Conservation (phyloP, 1,140 invertebrate genomes). For the Leptopilina boulardi region DNA sequence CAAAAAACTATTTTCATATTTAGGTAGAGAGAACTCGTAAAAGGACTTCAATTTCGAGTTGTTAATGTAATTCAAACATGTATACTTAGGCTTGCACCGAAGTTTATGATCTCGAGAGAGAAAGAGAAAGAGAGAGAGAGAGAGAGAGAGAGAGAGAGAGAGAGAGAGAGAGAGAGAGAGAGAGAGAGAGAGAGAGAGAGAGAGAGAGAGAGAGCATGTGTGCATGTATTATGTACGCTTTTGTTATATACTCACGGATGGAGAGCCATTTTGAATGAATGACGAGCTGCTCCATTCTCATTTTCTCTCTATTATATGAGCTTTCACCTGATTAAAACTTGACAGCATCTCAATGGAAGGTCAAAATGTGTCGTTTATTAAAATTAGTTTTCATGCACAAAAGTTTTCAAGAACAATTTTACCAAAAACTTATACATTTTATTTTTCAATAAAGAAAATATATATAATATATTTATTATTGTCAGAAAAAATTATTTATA, state of each 20-base stretch:
- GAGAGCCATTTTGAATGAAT: conserved; percentile 31
- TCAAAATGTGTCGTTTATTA: conserved; percentile 13
- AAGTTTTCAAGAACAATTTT: conserved; percentile 1
- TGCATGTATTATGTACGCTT: conserved; percentile 26
- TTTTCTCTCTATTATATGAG: conserved; percentile 30
- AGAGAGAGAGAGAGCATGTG: conserved; percentile 4
- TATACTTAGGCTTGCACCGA: too few species aligned
- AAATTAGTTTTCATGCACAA: conserved; percentile 8
- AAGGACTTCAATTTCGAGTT: not conserved
- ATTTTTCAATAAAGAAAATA: not conserved
- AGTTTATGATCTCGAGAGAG: conserved; percentile 24
- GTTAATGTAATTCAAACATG: not conserved
- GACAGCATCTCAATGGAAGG: conserved; percentile 17
- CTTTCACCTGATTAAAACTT: conserved; percentile 27
- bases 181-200: not conserved
- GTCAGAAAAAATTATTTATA: too few species aligned
- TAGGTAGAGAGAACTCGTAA: not conserved
- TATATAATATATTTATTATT: too few species aligned
- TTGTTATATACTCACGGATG: conserved; percentile 20
- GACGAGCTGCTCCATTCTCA: conserved; percentile 24
- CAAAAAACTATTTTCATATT: not conserved
- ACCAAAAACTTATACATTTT: not conserved
- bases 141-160: not conserved
- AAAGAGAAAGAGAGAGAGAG: too few species aligned
- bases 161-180: not conserved